phyloP scores from a whole-genome alignment of 2,113 vertebrate genomes.

The Hyaena hyaena region DNA sequence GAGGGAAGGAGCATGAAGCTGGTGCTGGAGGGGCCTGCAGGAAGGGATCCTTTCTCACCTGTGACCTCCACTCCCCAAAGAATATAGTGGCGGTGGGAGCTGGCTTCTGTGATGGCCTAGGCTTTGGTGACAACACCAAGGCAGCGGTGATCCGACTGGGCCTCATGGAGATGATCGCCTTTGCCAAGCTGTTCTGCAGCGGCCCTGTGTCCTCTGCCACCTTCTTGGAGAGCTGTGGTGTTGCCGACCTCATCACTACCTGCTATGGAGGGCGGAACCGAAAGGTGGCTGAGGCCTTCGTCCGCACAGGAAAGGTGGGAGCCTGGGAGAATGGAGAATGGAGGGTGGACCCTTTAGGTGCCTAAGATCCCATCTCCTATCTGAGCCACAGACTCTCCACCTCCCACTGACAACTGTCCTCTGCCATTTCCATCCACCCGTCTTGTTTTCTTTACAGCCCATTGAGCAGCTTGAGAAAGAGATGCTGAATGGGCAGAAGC shows the following conservation, averaged over 20 bases:
- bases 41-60: neutral
- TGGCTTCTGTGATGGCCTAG: slow-evolving; percentile 97
- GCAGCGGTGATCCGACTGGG: slow-evolving; percentile 96
- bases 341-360: neutral
- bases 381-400: neutral
- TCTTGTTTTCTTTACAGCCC: slow-evolving; percentile 85
- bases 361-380: neutral
- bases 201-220: slow-evolving; percentile 87
- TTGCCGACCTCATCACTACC: slow-evolving; percentile 98
- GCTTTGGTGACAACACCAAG: slow-evolving; percentile 97
- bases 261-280: slow-evolving; percentile 97
- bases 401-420: neutral
- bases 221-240: slow-evolving; percentile 97
- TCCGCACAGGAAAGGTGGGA: slow-evolving; percentile 93
- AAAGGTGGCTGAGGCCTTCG: slow-evolving; percentile 95
- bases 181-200: slow-evolving; percentile 94
- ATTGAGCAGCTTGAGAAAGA: slow-evolving; percentile 97
- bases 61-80: slow-evolving; percentile 79
- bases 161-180: slow-evolving; percentile 97
- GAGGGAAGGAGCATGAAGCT: neutral
- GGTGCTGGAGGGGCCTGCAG: neutral
- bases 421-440: neutral
- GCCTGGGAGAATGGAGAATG: neutral
- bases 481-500: slow-evolving; percentile 98
- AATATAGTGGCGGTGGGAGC: slow-evolving; percentile 96